phyloP scores from a whole-genome alignment of 1,140 invertebrate species.

The Proctacanthus coquilletti region DNA sequence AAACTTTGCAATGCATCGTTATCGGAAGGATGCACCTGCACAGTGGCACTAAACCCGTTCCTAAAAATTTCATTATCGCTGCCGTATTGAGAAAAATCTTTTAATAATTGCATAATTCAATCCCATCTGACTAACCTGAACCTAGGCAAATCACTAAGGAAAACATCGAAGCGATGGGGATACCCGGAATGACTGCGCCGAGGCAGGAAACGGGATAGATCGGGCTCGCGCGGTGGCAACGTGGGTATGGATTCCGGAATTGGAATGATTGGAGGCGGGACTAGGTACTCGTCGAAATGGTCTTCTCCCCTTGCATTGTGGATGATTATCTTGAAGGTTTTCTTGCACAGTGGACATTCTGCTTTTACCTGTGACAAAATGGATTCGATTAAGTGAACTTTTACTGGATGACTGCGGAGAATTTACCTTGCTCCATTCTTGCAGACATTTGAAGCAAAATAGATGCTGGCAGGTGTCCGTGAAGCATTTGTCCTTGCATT shows the following conservation, averaged over 20 bases:
- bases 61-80: too few relatives aligned
- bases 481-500: conserved; percentile 73
- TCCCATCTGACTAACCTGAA: too few relatives aligned
- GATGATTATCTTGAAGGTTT: conserved; percentile 77
- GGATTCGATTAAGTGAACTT: conserved; percentile 4
- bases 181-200: not conserved
- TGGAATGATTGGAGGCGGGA: conserved; percentile 29
- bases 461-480: conserved; percentile 84
- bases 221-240: conserved; percentile 1
- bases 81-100: too few relatives aligned
- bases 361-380: conserved; percentile 54
- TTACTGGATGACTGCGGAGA: not conserved
- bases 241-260: conserved; percentile 3
- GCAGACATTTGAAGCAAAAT: conserved; percentile 84
- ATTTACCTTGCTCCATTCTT: conserved; percentile 82
- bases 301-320: conserved; percentile 77
- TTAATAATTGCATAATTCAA: too few relatives aligned
- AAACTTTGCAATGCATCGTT: not conserved
- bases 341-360: conserved; percentile 88
- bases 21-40: not conserved
- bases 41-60: not conserved
- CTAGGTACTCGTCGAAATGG: conserved; percentile 75
- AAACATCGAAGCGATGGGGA: not conserved
- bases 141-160: not conserved
- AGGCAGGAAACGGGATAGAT: not conserved